Percentiles rank a stretch among this genome's conserved stretches.
Evolutionary conservation across 92 coral and sea anemone species (phyloP).

Genomic region (Micromussa lordhowensis): DNA sequence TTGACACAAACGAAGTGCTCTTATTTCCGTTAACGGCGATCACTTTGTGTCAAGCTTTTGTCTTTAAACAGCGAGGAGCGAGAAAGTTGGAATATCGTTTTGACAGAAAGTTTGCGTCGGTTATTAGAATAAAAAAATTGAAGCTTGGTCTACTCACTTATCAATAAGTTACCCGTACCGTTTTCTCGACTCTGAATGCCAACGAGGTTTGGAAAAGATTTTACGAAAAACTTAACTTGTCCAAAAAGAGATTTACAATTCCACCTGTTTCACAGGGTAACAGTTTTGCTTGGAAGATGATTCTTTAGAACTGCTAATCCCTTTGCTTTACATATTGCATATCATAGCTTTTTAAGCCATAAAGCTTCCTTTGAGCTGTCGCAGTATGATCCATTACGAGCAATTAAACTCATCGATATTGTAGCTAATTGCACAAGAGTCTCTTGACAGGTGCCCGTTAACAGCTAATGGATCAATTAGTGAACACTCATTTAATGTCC

Average conservation of each 20-base stretch:
- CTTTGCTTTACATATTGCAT: not conserved
- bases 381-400: not conserved
- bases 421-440: conserved; percentile 1
- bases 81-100: not conserved
- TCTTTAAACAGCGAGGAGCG: too few species aligned
- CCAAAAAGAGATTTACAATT: not conserved
- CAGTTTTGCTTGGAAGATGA: not conserved
- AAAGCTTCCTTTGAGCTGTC: not conserved
- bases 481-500: not conserved
- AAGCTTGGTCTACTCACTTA: not conserved
- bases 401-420: conserved; percentile 6
- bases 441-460: conserved; percentile 17
- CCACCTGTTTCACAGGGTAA: not conserved
- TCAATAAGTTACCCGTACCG: not conserved
- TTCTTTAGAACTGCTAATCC: not conserved
- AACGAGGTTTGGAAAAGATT: not conserved
- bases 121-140: not conserved
- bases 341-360: not conserved
- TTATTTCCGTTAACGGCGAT: too few species aligned
- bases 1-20: too few species aligned
- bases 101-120: not conserved
- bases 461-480: conserved; percentile 32
- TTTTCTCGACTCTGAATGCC: not conserved
- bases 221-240: not conserved
- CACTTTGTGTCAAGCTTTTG: too few species aligned